These are phyloP conservation scores for Tribolium castaneum DNA, from an alignment of 1,140 invertebrate species.

Conservation along the genomic window DNA sequence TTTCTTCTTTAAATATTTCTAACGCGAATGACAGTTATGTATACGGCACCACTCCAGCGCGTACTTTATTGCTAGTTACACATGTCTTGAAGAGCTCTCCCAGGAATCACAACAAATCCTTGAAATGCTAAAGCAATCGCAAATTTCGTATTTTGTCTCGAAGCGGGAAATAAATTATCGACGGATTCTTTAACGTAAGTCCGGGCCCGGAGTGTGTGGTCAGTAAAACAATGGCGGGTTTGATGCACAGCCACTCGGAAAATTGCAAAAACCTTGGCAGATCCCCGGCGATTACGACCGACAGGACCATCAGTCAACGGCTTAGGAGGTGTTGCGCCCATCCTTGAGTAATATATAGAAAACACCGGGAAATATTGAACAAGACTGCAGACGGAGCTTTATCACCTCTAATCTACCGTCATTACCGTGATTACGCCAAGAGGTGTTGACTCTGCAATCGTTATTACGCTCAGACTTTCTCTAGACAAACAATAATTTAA, in stretches of 20 bases:
- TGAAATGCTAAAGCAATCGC: not conserved
- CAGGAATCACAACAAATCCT: not conserved
- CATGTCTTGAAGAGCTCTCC: constrained; percentile 7
- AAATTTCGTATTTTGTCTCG: not conserved
- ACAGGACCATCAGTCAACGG: constrained; percentile 59
- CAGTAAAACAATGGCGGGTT: constrained; percentile 53
- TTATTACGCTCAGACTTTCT: not conserved
- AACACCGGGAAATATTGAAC: constrained; percentile 50
- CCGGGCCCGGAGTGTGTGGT: constrained; percentile 46
- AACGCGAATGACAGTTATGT: constrained; percentile 45
- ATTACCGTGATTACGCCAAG: constrained; percentile 15
- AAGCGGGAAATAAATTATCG: constrained; percentile 41
- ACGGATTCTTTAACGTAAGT: constrained; percentile 44
- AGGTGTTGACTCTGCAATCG: not conserved
- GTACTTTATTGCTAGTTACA: constrained; percentile 20
- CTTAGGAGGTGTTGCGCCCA: constrained; percentile 54
- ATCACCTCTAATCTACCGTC: constrained; percentile 26
- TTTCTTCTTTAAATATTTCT: constrained; percentile 48
- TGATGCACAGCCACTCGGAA: constrained; percentile 61
- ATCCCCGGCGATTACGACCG: constrained; percentile 58
- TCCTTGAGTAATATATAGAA: constrained; percentile 49
- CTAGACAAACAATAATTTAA: not conserved
- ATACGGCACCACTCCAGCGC: constrained; percentile 1
- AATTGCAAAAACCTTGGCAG: constrained; percentile 59
- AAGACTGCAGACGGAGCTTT: constrained; percentile 37